Evolutionary conservation across 92 coral and sea anemone genomes (phyloP), one percentile per base, ranked within the genome.

Genomic region (Ricordea florida): DNA sequence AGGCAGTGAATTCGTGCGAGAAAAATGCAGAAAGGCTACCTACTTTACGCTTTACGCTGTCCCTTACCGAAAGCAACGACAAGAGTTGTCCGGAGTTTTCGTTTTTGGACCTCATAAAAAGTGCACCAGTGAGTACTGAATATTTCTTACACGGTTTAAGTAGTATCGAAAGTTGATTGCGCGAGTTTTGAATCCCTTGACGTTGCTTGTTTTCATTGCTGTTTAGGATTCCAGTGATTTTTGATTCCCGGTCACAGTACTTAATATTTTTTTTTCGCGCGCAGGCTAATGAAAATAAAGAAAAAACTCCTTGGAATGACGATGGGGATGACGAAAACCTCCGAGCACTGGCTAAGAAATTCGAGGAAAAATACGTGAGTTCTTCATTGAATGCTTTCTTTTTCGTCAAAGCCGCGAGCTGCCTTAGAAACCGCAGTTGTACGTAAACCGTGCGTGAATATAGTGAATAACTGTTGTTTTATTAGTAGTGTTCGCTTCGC

Each of bases 281-380:
- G 48, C 72, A 91, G 89, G 73, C 82, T 67, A 90, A 73, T 67
- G 89, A 82, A 43, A 84, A 76, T 63, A 78, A 78, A 32, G 82
- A 85, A 37, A 87, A 89, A 74, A 79, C 81, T 26, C 55, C 76
- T 26, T 87, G 89, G 69, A 76, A 76, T 18, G 93, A 80, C 26
- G 97, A 89, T 56, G 81, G 86, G 43, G 90, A 94, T 2, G 86
- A 88, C 27, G 96, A 89, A 37, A 87, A 94, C 48, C 74, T 94
- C 22, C 74, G 85, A 80, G 90, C 86, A 42, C 90, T 94, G 52
- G 98, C 98, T 26, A 92, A 92, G 74, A 88, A 89, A 82, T 94
- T 94, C 71, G 98, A 94, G 69, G 97, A 92, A 66, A 94, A 94
- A 94, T 94, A 94, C 61, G 98, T 94, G 73, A 82, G 98, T 92